Base-by-base conservation (phyloP, 2,797 vertebrate species). In the Acipenser oxyrinchus region DNA sequence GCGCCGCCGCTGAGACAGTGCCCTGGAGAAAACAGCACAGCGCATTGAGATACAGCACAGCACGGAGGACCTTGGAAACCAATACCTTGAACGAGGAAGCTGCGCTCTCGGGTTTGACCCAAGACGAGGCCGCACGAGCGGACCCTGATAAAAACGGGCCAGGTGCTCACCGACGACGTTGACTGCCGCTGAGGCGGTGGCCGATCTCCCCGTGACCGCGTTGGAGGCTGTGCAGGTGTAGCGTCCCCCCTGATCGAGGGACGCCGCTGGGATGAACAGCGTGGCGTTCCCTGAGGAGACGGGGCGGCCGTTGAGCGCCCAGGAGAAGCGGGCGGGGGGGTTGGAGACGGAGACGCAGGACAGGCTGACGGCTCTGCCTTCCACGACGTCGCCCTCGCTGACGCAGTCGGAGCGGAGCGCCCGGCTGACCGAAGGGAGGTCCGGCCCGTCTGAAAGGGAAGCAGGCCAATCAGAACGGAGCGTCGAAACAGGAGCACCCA, bases 1-100 rank as follows among this genome's bases (percentile, higher is more conserved):
- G 91, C 90, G 0, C 89, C 90, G 0, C n/a, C 81, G 50, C 81
- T 76, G 10, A 93, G 82, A 74, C 89, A 91, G 2, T 73, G 69
- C 64, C 68, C 90, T 91, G 79, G 7, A 75, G 60, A 9, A 60
- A 52, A 64, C 37, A 12, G 10, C 49, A 10, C 12, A 57, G 53
- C 5, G 9, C n/a, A 63, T 10, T 60, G 52, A 70, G 55, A 10
- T 3, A n/a, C 18, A 11, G 55, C 6, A 60, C 50, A 61, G 9
- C 60, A 50, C n/a, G 15, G 15, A 18, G 8, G 50, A 69, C 67
- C 15, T 18, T 18, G 15, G 15, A 18, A 18, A 18, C 15, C 15
- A 18, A 18, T 18, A 1, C 15, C 15, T 18, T 18, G 15, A 18
- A 18, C 68, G 68, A 76, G 4, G 23, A n/a, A n/a, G n/a, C n/a